A percentile compares a stretch with the other conserved stretches of the same genome.
These are phyloP conservation scores for Falco rusticolus DNA, from an alignment of 2,797 vertebrate genomes.

Conservation along the genomic window DNA sequence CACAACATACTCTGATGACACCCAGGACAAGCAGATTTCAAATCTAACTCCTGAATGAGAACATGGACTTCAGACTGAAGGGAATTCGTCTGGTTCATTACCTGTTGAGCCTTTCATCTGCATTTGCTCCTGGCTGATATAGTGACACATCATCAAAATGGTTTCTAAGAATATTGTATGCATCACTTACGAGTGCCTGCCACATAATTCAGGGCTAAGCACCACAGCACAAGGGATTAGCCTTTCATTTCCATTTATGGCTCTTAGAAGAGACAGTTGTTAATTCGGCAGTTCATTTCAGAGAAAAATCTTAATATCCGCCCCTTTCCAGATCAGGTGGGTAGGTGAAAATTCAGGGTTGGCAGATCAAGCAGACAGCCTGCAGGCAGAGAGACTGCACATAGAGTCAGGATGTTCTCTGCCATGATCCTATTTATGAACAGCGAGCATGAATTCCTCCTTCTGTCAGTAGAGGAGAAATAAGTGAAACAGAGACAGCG, in stretches of 20 bases:
- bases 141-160: not conserved
- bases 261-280: not conserved
- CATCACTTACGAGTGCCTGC: not conserved
- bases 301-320: not conserved
- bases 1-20: not conserved
- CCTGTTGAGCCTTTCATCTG: not conserved
- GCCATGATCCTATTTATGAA: constrained; percentile 14
- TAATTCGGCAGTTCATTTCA: not conserved
- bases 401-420: not conserved
- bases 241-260: not conserved
- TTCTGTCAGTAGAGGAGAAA: constrained; percentile 15
- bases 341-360: constrained; percentile 14
- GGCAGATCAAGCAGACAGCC: constrained; percentile 2
- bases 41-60: not conserved
- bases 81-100: not conserved
- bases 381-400: not conserved
- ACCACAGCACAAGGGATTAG: not conserved
- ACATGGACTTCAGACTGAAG: not conserved
- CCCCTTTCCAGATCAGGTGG: not conserved
- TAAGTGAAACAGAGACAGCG: not conserved
- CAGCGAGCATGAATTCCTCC: not conserved
- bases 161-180: constrained; percentile 2
- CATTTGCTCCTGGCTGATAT: not conserved
- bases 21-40: not conserved
- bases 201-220: not conserved